Percentiles rank a stretch among this genome's conserved stretches.
phyloP scores from a whole-genome alignment of 2,797 vertebrate species.

The Coluber constrictor region DNA sequence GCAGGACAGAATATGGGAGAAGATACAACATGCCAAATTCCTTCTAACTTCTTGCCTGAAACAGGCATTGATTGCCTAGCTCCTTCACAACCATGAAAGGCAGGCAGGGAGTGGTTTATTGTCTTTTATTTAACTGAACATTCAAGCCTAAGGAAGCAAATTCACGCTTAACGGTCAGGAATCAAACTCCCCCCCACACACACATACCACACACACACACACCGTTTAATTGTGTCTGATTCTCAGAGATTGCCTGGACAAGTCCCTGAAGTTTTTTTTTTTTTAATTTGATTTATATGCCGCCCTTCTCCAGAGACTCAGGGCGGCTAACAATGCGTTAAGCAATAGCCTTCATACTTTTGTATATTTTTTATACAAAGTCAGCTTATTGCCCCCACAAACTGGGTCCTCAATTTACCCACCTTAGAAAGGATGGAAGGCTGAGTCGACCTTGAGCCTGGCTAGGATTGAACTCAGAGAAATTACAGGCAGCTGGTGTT shows the following conservation, averaged over 20 bases:
- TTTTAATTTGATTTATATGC: too few relatives aligned
- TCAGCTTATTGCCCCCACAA: too few relatives aligned
- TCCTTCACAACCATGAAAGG: not conserved
- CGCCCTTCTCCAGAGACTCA: too few relatives aligned
- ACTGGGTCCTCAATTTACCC: too few relatives aligned
- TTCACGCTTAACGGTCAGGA: not conserved
- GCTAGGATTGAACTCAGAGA: too few relatives aligned
- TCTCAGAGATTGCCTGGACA: not conserved
- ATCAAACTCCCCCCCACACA: not conserved
- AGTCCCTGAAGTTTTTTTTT: not conserved
- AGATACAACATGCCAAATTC: not conserved
- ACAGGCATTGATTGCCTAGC: not conserved
- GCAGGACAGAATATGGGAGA: not conserved
- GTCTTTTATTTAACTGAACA: not conserved
- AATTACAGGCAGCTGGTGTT: too few relatives aligned
- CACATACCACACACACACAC: too few relatives aligned
- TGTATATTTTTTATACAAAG: too few relatives aligned
- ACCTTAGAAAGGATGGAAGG: too few relatives aligned
- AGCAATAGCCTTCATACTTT: too few relatives aligned
- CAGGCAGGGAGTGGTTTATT: not conserved
- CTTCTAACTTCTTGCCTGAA: not conserved
- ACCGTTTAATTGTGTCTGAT: not conserved
- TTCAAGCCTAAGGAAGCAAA: not conserved
- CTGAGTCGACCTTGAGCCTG: too few relatives aligned
- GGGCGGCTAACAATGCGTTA: too few relatives aligned